Conservation (phyloP, 2,888 invertebrate genomes). For the Meta bourneti region DNA sequence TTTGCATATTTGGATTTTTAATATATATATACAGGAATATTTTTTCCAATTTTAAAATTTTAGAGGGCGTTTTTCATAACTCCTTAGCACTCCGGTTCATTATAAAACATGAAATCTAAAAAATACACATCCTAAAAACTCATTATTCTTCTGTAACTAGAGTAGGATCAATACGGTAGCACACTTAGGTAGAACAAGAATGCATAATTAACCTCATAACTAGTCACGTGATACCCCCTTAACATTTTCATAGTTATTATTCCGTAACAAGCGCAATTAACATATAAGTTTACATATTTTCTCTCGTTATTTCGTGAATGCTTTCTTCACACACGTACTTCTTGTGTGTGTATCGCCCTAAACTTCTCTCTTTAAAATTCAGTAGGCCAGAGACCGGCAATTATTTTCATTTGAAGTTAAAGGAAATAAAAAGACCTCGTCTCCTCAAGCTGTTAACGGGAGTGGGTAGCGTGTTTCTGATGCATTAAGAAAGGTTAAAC, state of each 20-base stretch:
- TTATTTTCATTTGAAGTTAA: slow-evolving; percentile 29
- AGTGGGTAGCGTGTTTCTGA: slow-evolving; percentile 18
- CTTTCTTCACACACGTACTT: slow-evolving; percentile 2
- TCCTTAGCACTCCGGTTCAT: no score
- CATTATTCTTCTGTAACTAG: not conserved
- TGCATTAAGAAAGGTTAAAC: slow-evolving; percentile 10
- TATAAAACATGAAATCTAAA: no score
- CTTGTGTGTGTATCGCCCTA: not conserved
- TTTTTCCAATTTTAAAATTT: no score
- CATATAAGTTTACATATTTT: slow-evolving; percentile 7
- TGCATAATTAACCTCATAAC: slow-evolving; percentile 19
- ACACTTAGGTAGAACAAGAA: not conserved
- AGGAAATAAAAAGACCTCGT: not conserved
- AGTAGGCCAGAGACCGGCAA: not conserved
- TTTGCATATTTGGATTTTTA: no score
- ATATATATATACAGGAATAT: no score
- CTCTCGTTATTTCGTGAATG: slow-evolving; percentile 19
- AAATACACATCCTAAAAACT: not conserved
- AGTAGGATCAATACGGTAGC: no score
- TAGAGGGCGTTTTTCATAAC: no score
- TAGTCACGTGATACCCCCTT: slow-evolving; percentile 2
- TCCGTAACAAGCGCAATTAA: slow-evolving; percentile 23
- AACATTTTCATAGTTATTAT: slow-evolving; percentile 1
- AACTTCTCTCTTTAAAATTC: slow-evolving; percentile 6
- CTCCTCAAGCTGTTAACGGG: not conserved